A percentile compares a stretch with the other conserved stretches of the same genome.
phyloP scores from a whole-genome alignment of 23 tunicate species.

The Oikopleura dioica region DNA sequence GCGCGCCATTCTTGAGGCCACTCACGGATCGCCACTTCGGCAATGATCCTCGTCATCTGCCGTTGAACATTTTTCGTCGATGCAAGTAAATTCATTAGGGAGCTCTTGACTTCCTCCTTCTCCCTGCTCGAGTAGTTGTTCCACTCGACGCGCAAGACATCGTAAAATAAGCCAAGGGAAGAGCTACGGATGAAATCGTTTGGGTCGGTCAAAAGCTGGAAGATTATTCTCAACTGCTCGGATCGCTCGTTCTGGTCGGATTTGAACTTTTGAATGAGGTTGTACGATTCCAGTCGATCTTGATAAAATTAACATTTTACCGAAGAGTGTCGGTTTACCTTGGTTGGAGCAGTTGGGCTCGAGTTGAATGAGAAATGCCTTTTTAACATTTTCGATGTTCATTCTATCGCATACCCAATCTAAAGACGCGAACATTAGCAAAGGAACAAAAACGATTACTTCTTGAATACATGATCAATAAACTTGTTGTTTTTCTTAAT shows the following conservation, averaged over 20 bases:
- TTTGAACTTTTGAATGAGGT: not conserved
- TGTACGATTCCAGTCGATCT: not conserved
- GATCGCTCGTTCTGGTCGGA: not conserved
- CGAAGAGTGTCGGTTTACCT: no score
- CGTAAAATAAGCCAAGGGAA: not conserved
- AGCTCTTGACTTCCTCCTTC: not conserved
- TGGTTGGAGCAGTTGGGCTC: no score
- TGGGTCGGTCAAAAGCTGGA: not conserved
- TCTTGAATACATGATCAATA: no score
- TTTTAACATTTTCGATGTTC: no score
- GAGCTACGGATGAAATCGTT: not conserved
- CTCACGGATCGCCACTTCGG: conserved; percentile 1
- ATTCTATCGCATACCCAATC: no score
- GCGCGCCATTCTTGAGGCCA: conserved; percentile 10
- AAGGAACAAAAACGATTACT: no score
- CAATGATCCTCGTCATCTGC: not conserved
- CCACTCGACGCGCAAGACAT: not conserved
- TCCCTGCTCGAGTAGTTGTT: not conserved
- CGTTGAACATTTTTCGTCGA: not conserved
- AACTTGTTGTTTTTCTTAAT: not conserved
- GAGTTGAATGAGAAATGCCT: no score
- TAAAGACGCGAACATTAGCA: no score
- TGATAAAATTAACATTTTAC: no score
- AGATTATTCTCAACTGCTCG: not conserved
- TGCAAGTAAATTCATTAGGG: not conserved